Percentiles rank a stretch among this genome's conserved stretches.
Evolutionary conservation across 2,113 vertebrate genomes (phyloP).

Genomic region (Silurus asotus): DNA sequence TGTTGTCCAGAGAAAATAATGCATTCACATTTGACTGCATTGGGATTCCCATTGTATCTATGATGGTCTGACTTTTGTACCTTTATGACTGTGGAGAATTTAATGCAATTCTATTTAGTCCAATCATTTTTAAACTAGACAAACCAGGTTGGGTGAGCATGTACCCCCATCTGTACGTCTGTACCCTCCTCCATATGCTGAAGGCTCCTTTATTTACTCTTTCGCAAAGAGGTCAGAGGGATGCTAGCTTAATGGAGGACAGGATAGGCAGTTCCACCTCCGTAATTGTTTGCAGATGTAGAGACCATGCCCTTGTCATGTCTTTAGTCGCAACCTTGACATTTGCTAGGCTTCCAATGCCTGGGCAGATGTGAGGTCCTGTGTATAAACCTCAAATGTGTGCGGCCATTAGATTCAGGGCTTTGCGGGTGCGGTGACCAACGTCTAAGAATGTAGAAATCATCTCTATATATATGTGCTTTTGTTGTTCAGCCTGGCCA

Average conservation of each 20-base stretch:
- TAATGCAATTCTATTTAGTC: neutral
- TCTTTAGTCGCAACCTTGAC: slow-evolving; percentile 50
- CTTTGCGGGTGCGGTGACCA: neutral
- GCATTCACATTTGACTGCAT: neutral
- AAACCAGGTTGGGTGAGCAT: slow-evolving; percentile 45
- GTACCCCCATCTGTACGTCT: slow-evolving; percentile 70
- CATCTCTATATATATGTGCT: neutral
- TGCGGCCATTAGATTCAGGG: slow-evolving; percentile 14
- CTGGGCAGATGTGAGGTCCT: slow-evolving; percentile 29
- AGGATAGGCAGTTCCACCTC: slow-evolving; percentile 63
- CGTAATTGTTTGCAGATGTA: slow-evolving; percentile 72
- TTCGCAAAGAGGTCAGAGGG: slow-evolving; percentile 54
- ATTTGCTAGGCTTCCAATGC: slow-evolving; percentile 38
- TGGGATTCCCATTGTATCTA: neutral
- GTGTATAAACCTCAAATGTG: slow-evolving; percentile 4
- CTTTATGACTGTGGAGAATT: neutral
- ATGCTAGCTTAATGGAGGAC: slow-evolving; percentile 57
- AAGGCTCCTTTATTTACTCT: slow-evolving; percentile 52
- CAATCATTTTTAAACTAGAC: slow-evolving; percentile 38
- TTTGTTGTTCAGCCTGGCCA: neutral
- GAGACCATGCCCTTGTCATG: slow-evolving; percentile 52
- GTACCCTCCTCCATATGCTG: slow-evolving; percentile 49
- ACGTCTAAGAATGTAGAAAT: neutral
- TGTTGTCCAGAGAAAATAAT: neutral
- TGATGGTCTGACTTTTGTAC: neutral